Percentiles rank a stretch among this genome's conserved stretches.
phyloP scores from a whole-genome alignment of 2,113 vertebrate species.

The Grammomys dolichurus region DNA sequence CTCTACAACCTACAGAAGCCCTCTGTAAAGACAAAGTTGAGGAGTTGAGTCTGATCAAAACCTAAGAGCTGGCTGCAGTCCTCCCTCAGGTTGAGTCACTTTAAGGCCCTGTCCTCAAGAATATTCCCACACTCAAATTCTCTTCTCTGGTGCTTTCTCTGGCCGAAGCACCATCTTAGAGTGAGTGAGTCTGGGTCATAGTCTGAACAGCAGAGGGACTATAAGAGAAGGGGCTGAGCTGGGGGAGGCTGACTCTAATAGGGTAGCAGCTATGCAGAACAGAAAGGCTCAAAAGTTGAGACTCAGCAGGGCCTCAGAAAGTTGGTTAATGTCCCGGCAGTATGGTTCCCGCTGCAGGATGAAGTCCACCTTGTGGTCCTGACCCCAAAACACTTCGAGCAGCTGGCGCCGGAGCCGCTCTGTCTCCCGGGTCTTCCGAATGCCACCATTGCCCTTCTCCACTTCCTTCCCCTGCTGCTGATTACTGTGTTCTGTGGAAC shows the following conservation, averaged over 20 bases:
- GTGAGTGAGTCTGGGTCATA: neutral
- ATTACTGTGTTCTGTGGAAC: slow-evolving; percentile 14
- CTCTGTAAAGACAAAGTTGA: slow-evolving; percentile 52
- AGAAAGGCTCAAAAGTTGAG: slow-evolving; percentile 82
- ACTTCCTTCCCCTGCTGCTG: slow-evolving; percentile 65
- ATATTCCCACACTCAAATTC: neutral
- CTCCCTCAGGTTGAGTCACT: slow-evolving; percentile 60
- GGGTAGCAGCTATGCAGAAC: neutral
- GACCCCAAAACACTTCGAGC: slow-evolving; percentile 89
- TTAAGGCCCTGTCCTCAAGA: slow-evolving; percentile 36
- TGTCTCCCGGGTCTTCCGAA: slow-evolving; percentile 84
- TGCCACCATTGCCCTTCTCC: slow-evolving; percentile 61
- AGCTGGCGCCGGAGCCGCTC: slow-evolving; percentile 87
- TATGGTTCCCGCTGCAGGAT: slow-evolving; percentile 88
- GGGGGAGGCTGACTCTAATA: neutral
- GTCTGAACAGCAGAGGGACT: slow-evolving; percentile 53
- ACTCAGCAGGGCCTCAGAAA: slow-evolving; percentile 89
- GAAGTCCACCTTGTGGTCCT: slow-evolving; percentile 90
- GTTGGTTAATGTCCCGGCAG: slow-evolving; percentile 89
- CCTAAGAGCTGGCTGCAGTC: slow-evolving; percentile 87
- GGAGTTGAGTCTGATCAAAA: slow-evolving; percentile 84
- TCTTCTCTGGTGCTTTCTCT: neutral
- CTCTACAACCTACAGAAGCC: slow-evolving; percentile 29
- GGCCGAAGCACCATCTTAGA: slow-evolving; percentile 48
- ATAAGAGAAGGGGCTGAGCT: slow-evolving; percentile 14